Evolutionary conservation across 2,113 vertebrate genomes (phyloP).

Genomic region (Aviceda subcristata): DNA sequence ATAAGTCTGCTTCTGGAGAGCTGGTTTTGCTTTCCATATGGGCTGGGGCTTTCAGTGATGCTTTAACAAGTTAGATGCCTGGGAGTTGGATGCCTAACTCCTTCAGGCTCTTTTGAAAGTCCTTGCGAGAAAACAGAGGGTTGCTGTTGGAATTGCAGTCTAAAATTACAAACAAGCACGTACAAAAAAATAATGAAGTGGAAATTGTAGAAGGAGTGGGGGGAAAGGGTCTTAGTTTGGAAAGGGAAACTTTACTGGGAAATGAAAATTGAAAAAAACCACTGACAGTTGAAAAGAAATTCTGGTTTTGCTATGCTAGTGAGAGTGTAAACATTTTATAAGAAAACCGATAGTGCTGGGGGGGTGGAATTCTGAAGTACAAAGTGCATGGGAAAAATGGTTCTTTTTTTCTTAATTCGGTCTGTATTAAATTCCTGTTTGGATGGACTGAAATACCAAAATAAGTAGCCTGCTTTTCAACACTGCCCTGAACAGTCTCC

Average conservation of each 20-base stretch:
- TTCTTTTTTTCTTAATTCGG: background rate
- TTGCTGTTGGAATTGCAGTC: background rate
- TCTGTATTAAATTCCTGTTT: background rate
- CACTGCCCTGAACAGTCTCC: background rate
- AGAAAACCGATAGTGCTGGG: background rate
- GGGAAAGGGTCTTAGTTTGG: background rate
- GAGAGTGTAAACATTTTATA: background rate
- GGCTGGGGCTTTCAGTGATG: background rate
- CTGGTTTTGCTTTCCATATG: background rate
- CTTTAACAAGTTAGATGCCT: background rate
- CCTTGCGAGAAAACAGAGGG: background rate
- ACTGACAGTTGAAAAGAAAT: background rate
- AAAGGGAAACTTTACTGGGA: background rate
- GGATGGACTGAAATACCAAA: background rate
- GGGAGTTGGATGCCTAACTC: background rate
- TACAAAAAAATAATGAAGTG: fast-evolving
- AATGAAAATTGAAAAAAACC: background rate
- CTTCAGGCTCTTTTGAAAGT: background rate
- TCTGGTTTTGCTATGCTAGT: background rate
- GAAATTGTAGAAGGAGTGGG: background rate
- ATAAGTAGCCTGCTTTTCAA: background rate
- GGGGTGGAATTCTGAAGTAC: background rate
- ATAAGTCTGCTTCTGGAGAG: background rate
- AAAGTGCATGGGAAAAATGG: background rate
- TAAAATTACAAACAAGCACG: background rate